Evolutionary conservation across 2,113 vertebrate species (phyloP), one percentile per base, ranked within the genome.

Genomic region (Motacilla tschutschensis): DNA sequence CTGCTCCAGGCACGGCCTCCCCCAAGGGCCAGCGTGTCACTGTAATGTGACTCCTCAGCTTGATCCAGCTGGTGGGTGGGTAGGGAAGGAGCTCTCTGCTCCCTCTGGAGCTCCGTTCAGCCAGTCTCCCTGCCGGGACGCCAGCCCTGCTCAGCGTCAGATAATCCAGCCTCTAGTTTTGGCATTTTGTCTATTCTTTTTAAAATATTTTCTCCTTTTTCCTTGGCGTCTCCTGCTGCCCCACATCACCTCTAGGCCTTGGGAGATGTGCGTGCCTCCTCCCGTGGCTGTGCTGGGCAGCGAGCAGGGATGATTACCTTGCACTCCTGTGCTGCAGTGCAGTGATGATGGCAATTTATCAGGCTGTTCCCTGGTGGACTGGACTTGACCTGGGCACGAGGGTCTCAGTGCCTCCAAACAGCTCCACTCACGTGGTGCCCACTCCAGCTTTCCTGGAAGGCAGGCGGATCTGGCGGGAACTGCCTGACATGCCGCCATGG

Each of bases 261-360:
- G 13, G 3, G 64, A 63, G 66, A 12, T 2, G 3, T 20, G 36
- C 0, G 0, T 58, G 77, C 53, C 83, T 71, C 7, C 4, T 35
- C 22, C 65, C 5, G 7, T 1, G 9, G 51, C 65, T 22, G 48
- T 26, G 73, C 73, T 28, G 44, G 83, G 93, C 85, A 81, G 78
- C 0, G 3, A 79, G 55, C 6, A 26, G 77, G 80, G 78, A 70
- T 88, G 26, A 87, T 88, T 92, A 31, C 86, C 81, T 84, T 83
- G 86, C 48, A 18, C 79, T 85, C 67, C 80, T 77, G 91, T 79
- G 29, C 71, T 70, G 85, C 79, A 47, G 66, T 11, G 46, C 38
- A 41, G 35, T 20, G 73, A 88, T 85, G 87, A 83, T 80, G 87
- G 87, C 60, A 63, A 90, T 96, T 93, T 83, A 85, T 95, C 89